phyloP scores from a whole-genome alignment of 2,888 invertebrate genomes.

The Zaprionus bogoriensis region DNA sequence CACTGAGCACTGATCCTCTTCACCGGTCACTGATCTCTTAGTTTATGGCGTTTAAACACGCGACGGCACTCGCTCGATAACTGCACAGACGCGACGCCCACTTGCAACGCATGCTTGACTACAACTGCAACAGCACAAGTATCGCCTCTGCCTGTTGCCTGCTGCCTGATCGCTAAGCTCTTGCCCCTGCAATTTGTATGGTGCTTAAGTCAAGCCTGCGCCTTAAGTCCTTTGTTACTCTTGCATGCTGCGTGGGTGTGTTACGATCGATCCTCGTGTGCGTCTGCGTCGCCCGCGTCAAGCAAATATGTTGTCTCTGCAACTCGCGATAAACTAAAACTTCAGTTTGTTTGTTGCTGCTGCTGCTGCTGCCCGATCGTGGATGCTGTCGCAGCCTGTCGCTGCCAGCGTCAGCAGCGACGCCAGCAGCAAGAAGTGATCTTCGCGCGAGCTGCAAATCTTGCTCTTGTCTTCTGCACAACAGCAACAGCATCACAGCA shows the following conservation, averaged over 20 bases:
- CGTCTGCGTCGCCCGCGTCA: slow-evolving; percentile 20
- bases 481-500: slow-evolving; percentile 36
- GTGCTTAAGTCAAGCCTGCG: slow-evolving; percentile 65
- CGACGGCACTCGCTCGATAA: slow-evolving; percentile 11
- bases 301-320: slow-evolving; percentile 58
- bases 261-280: not conserved
- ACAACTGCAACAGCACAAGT: slow-evolving; percentile 25
- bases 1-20: slow-evolving; percentile 23
- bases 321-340: slow-evolving; percentile 65
- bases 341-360: slow-evolving; percentile 39
- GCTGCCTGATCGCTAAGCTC: slow-evolving; percentile 69
- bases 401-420: not conserved
- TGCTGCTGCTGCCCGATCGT: slow-evolving; percentile 24
- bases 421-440: slow-evolving; percentile 22
- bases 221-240: slow-evolving; percentile 46
- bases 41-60: slow-evolving; percentile 32
- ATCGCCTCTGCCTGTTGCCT: slow-evolving; percentile 14
- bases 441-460: slow-evolving; percentile 36
- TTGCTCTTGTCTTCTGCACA: slow-evolving; percentile 21
- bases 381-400: slow-evolving; percentile 5
- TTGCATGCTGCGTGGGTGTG: slow-evolving; percentile 32
- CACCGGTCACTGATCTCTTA: not conserved
- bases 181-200: slow-evolving; percentile 54
- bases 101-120: slow-evolving; percentile 48
- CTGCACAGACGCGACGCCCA: slow-evolving; percentile 63